phyloP scores from a whole-genome alignment of 2,888 invertebrate genomes.

The Rhorus exstirpatorius region DNA sequence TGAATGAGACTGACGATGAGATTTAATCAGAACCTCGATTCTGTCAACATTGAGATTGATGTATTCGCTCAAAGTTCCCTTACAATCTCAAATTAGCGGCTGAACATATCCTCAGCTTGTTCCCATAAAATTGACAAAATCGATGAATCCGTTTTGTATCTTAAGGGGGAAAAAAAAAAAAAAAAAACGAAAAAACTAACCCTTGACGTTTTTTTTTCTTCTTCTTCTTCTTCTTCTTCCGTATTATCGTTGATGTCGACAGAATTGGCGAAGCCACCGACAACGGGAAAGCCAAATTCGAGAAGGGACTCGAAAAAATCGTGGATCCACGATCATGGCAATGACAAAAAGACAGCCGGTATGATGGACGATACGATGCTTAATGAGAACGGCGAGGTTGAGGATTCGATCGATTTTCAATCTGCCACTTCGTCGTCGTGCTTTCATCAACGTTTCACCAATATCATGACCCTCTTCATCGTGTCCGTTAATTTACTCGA shows the following conservation, averaged over 20 bases:
- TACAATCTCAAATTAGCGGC: no score
- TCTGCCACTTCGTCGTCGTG: constrained; percentile 79
- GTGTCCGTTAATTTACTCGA: constrained; percentile 51
- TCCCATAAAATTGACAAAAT: no score
- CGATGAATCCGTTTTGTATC: no score
- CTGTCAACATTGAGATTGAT: no score
- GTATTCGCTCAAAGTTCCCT: no score
- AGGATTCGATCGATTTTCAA: constrained; percentile 80
- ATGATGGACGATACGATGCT: constrained; percentile 81
- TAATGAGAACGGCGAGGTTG: constrained; percentile 78
- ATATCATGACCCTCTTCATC: constrained; percentile 75
- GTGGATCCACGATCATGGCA: constrained; percentile 79
- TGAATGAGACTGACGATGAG: no score
- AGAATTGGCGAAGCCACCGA: constrained; percentile 80
- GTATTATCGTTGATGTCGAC: constrained; percentile 34
- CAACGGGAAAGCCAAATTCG: constrained; percentile 79
- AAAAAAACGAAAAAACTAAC: background rate
- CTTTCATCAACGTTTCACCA: constrained; percentile 76
- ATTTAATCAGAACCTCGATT: no score
- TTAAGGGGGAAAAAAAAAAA: no score
- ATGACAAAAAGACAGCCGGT: constrained; percentile 80
- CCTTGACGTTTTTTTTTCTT: background rate
- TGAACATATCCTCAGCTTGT: no score
- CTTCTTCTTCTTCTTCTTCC: constrained; percentile 4
- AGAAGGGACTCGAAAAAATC: constrained; percentile 82